phyloP scores from a whole-genome alignment of 2,797 vertebrate species.

The Synanceia verrucosa region DNA sequence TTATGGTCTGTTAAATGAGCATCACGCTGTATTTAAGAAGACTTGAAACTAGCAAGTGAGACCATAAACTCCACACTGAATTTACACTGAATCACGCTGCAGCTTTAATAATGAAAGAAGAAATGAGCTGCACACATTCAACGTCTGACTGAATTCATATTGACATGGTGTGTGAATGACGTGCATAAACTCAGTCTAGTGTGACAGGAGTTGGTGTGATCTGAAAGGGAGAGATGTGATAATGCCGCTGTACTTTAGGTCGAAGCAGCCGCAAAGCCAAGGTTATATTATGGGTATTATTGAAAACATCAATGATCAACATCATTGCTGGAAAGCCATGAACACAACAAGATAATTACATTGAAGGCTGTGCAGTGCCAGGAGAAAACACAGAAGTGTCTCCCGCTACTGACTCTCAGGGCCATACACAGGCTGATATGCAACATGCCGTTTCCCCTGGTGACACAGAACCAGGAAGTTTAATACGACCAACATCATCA shows the following conservation, averaged over 20 bases:
- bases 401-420: background rate
- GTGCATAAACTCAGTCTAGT: background rate
- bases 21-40: no score
- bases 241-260: background rate
- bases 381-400: conserved; percentile 3
- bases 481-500: no score
- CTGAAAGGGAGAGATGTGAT: background rate
- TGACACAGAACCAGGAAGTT: no score
- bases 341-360: conserved; percentile 24
- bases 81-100: background rate
- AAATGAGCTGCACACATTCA: background rate
- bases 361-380: background rate
- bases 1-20: no score
- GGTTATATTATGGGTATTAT: conserved; percentile 20
- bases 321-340: background rate
- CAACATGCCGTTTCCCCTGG: no score
- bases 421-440: conserved; percentile 1
- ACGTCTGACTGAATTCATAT: background rate
- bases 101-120: background rate
- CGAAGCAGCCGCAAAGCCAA: background rate
- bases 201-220: background rate
- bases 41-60: no score
- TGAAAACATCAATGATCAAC: conserved; percentile 25
- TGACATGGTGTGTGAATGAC: background rate
- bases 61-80: no score